A percentile compares a stretch with the other conserved stretches of the same genome.
These are phyloP conservation scores for Macrochelys suwanniensis DNA, from an alignment of 2,797 vertebrate species.

Conservation along the genomic window DNA sequence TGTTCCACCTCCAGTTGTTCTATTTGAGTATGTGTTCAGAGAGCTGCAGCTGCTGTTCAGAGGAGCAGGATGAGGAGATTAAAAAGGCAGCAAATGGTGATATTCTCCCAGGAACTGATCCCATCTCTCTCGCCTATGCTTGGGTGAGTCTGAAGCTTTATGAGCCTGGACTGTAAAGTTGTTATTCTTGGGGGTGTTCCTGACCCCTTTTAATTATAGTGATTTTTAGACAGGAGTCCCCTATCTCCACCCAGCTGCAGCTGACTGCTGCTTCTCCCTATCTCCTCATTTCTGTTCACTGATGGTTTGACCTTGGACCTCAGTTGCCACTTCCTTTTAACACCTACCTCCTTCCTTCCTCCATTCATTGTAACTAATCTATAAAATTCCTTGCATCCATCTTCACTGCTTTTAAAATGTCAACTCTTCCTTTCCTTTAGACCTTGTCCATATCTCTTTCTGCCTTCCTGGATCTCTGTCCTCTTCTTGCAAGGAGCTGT, in stretches of 20 bases:
- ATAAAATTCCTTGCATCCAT: neutral
- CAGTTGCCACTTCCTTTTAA: neutral
- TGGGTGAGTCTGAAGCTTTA: neutral
- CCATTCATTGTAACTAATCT: neutral
- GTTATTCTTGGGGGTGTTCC: neutral
- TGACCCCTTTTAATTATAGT: neutral
- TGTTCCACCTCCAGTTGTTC: neutral
- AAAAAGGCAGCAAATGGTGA: neutral
- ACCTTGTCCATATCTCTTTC: neutral
- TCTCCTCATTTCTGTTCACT: neutral
- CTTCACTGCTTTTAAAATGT: neutral
- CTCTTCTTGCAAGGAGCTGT: neutral
- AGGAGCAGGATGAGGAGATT: neutral
- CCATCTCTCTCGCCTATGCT: neutral
- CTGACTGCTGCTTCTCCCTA: neutral
- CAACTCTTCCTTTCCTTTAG: neutral
- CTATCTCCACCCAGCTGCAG: neutral
- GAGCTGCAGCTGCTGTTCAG: neutral
- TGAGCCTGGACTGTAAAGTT: neutral
- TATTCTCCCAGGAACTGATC: neutral
- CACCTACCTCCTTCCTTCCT: neutral
- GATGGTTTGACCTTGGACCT: neutral
- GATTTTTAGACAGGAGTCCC: neutral
- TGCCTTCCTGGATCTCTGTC: neutral
- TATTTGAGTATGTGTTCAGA: neutral